Evolutionary conservation across 2,113 vertebrate genomes (phyloP).

Genomic region (Sinocyclocheilus anshuiensis): DNA sequence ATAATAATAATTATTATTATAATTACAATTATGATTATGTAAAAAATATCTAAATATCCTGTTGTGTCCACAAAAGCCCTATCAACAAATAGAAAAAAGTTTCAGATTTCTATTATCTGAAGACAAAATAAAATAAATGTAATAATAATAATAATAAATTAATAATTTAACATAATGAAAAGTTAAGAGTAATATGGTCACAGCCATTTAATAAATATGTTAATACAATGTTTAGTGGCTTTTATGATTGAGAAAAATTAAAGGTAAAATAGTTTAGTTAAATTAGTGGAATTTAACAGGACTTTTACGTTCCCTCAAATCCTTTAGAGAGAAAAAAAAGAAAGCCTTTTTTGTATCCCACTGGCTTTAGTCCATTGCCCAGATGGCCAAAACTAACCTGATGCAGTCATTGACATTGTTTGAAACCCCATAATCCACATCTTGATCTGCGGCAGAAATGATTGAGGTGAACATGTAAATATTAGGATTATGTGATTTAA

Average conservation of each 20-base stretch:
- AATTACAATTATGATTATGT: too few species aligned
- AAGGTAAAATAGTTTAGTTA: neutral
- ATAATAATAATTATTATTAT: too few species aligned
- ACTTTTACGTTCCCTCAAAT: neutral
- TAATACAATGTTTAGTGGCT: too few species aligned
- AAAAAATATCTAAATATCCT: too few species aligned
- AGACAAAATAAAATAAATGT: too few species aligned
- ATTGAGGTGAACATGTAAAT: neutral
- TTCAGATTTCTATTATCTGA: too few species aligned
- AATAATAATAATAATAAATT: too few species aligned
- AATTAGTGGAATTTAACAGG: neutral
- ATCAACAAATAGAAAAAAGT: too few species aligned
- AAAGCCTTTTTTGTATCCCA: neutral
- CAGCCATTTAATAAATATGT: neutral
- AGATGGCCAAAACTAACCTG: neutral
- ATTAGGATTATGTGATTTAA: slow-evolving; percentile 8
- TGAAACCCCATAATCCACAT: neutral
- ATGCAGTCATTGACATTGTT: neutral
- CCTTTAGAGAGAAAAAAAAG: neutral
- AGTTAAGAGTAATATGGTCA: too few species aligned
- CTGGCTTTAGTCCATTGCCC: neutral
- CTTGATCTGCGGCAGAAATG: neutral
- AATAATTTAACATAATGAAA: too few species aligned
- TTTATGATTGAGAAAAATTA: neutral
- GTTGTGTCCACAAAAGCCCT: too few species aligned